Evolutionary conservation across 2,797 vertebrate genomes (phyloP).

Genomic region (Mormyrops attenuatus): DNA sequence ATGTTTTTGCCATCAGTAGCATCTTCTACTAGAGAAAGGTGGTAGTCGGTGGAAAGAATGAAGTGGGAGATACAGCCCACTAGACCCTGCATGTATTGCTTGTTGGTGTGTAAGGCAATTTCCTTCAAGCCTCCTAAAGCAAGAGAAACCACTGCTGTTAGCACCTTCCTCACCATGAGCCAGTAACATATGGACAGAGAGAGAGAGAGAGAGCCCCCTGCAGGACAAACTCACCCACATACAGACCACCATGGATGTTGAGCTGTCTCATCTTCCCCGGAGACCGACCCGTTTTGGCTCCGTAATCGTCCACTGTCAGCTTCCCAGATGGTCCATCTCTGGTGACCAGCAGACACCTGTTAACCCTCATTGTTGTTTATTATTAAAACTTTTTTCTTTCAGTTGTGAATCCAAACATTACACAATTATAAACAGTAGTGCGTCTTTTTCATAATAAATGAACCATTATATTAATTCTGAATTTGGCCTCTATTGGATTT

Average conservation of each 20-base stretch:
- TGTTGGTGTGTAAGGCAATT: slow-evolving; percentile 84
- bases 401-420: neutral
- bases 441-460: neutral
- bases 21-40: slow-evolving; percentile 86
- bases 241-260: slow-evolving; percentile 84
- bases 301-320: slow-evolving; percentile 91
- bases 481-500: neutral
- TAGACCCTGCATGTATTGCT: slow-evolving; percentile 80
- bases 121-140: slow-evolving; percentile 90
- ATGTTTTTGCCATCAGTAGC: slow-evolving; percentile 92
- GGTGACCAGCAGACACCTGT: slow-evolving; percentile 45
- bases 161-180: neutral
- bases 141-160: slow-evolving; percentile 9
- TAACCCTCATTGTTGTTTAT: neutral
- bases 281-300: slow-evolving; percentile 82
- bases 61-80: slow-evolving; percentile 94
- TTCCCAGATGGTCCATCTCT: slow-evolving; percentile 92
- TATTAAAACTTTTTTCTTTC: neutral
- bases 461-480: neutral
- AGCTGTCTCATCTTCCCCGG: slow-evolving; percentile 91
- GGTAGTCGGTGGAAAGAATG: slow-evolving; percentile 90
- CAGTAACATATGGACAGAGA: neutral
- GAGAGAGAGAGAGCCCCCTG: neutral
- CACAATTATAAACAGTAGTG: neutral
- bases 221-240: slow-evolving; percentile 70